Evolutionary conservation across 2,888 invertebrate species (phyloP).

Genomic region (Xestia c-nigrum): DNA sequence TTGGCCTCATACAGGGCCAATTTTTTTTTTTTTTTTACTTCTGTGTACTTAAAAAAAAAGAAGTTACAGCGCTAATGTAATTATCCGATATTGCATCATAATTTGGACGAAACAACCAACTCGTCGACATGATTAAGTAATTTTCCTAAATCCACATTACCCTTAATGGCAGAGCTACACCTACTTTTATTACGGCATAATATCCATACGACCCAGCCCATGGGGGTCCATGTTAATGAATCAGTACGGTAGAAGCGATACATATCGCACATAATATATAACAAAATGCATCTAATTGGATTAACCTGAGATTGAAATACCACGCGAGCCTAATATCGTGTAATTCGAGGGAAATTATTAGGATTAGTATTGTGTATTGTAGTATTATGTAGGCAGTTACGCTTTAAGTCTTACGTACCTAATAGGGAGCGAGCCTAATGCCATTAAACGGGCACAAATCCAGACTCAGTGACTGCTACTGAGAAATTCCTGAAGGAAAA

Average conservation of each 20-base stretch:
- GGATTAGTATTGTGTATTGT: constrained; percentile 7
- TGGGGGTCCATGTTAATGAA: constrained; percentile 55
- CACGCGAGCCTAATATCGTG: constrained; percentile 61
- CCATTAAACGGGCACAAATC: too few species aligned
- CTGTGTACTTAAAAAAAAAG: too few species aligned
- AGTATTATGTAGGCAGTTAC: too few species aligned
- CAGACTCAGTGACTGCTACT: too few species aligned
- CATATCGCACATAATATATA: constrained; percentile 44
- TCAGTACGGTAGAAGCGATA: constrained; percentile 48
- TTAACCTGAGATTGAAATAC: constrained; percentile 66
- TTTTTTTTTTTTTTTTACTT: too few species aligned
- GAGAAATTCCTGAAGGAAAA: too few species aligned
- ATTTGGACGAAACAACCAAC: neutral
- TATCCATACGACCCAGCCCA: constrained; percentile 37
- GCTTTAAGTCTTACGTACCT: too few species aligned
- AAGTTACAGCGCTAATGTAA: too few species aligned
- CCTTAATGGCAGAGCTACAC: constrained; percentile 31
- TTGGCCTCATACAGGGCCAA: too few species aligned
- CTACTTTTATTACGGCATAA: constrained; percentile 50
- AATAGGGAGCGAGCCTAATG: too few species aligned
- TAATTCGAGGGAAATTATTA: constrained; percentile 55
- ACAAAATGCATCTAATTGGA: constrained; percentile 65
- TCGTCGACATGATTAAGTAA: constrained; percentile 1
- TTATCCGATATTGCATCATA: neutral
- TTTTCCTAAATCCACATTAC: constrained; percentile 18